Conservation (phyloP, 2,888 invertebrate genomes). For the Brachyptera putata region DNA sequence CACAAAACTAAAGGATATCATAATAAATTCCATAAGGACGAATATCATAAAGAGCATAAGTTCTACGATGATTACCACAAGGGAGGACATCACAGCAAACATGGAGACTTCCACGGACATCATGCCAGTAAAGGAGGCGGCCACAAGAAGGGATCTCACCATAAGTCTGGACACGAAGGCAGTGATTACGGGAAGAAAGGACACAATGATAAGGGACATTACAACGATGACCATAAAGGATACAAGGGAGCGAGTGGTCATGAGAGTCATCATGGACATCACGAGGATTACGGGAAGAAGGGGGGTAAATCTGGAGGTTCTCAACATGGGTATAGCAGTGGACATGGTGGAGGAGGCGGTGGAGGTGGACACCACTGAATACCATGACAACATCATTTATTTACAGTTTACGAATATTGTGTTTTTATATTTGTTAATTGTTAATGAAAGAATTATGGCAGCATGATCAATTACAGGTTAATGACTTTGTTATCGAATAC, state of each 20-base stretch:
- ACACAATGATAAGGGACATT: slow-evolving; percentile 73
- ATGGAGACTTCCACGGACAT: slow-evolving; percentile 68
- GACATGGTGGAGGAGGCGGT: slow-evolving; percentile 38
- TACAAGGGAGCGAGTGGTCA: slow-evolving; percentile 75
- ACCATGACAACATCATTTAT: not conserved
- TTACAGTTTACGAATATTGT: too few species aligned
- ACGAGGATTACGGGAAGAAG: slow-evolving; percentile 72
- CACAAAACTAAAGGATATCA: slow-evolving; percentile 84
- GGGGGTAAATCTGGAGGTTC: slow-evolving; percentile 69
- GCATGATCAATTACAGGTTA: not conserved
- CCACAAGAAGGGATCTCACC: slow-evolving; percentile 75
- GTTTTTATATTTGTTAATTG: not conserved
- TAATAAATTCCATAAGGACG: slow-evolving; percentile 78
- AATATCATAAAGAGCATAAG: slow-evolving; percentile 81
- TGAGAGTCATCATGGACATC: slow-evolving; percentile 69
- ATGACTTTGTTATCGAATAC: too few species aligned
- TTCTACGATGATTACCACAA: slow-evolving; percentile 84
- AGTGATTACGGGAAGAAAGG: slow-evolving; percentile 78
- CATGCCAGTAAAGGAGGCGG: slow-evolving; percentile 80
- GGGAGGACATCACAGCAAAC: slow-evolving; percentile 74
- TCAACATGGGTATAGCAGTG: slow-evolving; percentile 63
- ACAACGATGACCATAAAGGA: slow-evolving; percentile 73
- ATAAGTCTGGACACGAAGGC: slow-evolving; percentile 70
- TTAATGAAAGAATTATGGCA: not conserved
- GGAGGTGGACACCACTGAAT: slow-evolving; percentile 7